Evolutionary conservation across 2,797 vertebrate genomes (phyloP).

Genomic region (Neostethus bicornis): DNA sequence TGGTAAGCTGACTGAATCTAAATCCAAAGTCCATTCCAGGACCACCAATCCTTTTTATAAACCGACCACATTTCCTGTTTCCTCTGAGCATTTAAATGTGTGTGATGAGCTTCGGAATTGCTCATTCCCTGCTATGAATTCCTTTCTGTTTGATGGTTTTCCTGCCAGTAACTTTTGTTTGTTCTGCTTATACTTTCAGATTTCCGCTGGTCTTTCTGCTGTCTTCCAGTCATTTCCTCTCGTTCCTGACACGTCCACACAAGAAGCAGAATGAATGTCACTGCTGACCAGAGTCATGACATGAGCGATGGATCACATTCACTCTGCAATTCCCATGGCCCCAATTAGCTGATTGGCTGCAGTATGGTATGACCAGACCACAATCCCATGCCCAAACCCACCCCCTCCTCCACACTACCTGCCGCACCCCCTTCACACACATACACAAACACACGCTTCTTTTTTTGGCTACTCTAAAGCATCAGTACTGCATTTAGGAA

Average conservation of each 20-base stretch:
- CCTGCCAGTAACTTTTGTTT: neutral
- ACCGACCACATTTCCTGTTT: conserved; percentile 42
- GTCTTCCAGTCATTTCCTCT: conserved; percentile 9
- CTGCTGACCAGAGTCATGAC: conserved; percentile 57
- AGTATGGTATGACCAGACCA: conserved; percentile 40
- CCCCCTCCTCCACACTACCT: no score
- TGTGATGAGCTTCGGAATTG: conserved; percentile 21
- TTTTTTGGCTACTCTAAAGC: conserved; percentile 2
- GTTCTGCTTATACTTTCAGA: conserved; percentile 16
- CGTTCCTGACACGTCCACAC: conserved; percentile 16
- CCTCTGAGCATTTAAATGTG: conserved; percentile 17
- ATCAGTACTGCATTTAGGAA: neutral
- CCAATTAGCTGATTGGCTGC: conserved; percentile 67
- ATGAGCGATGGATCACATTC: conserved; percentile 43
- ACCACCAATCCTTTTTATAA: conserved; percentile 28
- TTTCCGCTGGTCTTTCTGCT: conserved; percentile 6
- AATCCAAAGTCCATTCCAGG: conserved; percentile 9
- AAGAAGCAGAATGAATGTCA: conserved; percentile 53
- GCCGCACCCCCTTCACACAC: no score
- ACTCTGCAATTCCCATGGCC: conserved; percentile 59
- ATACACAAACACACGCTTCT: no score
- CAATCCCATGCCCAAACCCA: conserved; percentile 32
- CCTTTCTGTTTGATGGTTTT: conserved; percentile 31
- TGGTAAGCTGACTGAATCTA: neutral
- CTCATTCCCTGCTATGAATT: conserved; percentile 37